Percentiles rank a stretch among this genome's conserved stretches.
Conservation (phyloP, 2,797 vertebrate species). For the Rhinogobio ventralis region DNA sequence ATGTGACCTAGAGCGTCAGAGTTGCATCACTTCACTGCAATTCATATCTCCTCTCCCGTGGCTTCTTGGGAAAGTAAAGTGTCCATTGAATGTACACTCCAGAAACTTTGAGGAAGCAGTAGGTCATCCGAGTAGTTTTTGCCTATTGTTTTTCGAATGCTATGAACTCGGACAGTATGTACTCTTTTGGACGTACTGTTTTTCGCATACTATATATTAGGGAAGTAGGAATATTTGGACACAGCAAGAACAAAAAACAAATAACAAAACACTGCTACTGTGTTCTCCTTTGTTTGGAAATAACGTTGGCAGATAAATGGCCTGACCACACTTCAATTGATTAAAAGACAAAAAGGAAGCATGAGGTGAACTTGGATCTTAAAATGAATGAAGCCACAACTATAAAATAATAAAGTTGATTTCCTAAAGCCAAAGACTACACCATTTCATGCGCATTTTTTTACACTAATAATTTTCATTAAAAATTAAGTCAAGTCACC, state of each 20-base stretch:
- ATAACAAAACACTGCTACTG: neutral
- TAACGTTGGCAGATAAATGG: neutral
- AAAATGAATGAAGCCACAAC: neutral
- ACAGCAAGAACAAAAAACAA: neutral
- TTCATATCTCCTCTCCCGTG: neutral
- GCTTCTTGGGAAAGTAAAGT: neutral
- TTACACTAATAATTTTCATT: neutral
- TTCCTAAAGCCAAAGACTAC: neutral
- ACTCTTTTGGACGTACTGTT: neutral
- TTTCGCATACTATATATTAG: neutral
- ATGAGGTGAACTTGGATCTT: neutral
- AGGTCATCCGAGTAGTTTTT: neutral
- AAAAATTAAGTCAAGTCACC: neutral
- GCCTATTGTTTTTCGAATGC: neutral
- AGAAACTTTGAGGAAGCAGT: neutral
- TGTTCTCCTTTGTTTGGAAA: neutral
- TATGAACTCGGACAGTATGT: neutral
- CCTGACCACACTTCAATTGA: neutral
- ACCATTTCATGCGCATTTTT: neutral
- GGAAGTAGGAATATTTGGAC: neutral
- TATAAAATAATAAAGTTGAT: constrained; percentile 7
- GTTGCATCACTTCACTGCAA: neutral
- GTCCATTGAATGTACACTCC: neutral
- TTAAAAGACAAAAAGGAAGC: neutral
- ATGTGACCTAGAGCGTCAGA: neutral